phyloP scores from a whole-genome alignment of 2,797 vertebrate species.

The Rhodeus uyekii region DNA sequence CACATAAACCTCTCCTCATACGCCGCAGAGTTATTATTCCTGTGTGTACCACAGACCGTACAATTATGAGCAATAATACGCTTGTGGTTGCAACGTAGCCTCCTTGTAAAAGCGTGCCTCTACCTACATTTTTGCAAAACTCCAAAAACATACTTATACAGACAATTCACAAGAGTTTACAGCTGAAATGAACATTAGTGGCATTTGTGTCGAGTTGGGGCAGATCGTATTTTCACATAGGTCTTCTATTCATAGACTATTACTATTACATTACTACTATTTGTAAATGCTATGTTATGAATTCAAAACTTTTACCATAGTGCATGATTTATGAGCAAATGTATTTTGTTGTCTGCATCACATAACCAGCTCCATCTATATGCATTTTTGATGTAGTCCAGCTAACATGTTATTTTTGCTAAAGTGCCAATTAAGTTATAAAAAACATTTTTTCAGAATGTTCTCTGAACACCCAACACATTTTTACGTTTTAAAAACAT shows the following conservation, averaged over 20 bases:
- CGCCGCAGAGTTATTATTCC: not conserved
- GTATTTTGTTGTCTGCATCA: not conserved
- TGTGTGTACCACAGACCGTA: not conserved
- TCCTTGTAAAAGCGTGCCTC: slow-evolving; percentile 9
- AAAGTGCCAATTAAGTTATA: not conserved
- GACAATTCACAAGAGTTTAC: not conserved
- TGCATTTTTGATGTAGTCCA: not conserved
- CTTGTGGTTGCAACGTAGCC: slow-evolving; percentile 1
- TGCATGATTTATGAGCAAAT: not conserved
- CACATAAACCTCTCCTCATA: not conserved
- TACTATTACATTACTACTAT: too few relatives aligned
- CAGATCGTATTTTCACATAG: too few relatives aligned
- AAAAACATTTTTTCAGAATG: not conserved
- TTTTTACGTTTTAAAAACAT: not conserved
- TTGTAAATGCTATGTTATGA: not conserved
- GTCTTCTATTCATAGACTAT: too few relatives aligned
- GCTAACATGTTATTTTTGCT: not conserved
- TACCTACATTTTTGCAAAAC: not conserved
- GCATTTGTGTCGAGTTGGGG: too few relatives aligned
- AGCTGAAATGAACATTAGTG: not conserved
- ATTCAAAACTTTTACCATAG: not conserved
- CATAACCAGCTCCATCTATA: not conserved
- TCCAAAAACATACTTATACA: not conserved
- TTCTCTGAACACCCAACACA: not conserved
- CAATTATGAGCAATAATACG: not conserved